Evolutionary conservation across 2,797 vertebrate genomes (phyloP), one percentile per base, ranked within the genome.

Genomic region (Gallinago stenura): DNA sequence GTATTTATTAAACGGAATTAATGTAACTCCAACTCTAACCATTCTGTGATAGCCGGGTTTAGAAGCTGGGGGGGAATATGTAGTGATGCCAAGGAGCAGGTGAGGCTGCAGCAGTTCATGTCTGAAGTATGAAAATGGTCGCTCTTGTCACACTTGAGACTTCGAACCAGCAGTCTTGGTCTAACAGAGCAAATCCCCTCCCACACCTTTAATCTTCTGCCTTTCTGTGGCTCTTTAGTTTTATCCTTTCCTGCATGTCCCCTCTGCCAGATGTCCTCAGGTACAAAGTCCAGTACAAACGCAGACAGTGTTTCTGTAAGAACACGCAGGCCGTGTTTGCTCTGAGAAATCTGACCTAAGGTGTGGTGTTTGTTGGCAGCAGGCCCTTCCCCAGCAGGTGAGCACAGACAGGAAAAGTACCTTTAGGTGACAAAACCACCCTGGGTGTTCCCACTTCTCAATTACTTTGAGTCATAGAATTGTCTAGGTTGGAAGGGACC

Each of bases 331-430:
- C 58, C 8, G 0, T 73, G 62, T 91, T 96, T 94, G 72, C 84
- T 75, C 57, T 76, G 50, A 70, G 81, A 89, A 87, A 57, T 54
- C n/a, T 79, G 81, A 87, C 75, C 90, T 68, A 2, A 20, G 7
- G 30, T 81, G 57, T 80, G 46, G 26, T 72, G 70, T 56, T 84
- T 61, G 37, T 60, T 95, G 88, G 80, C 86, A 87, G 69, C 26
- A 45, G 89, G 62, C 95, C 73, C 33, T 41, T 90, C 91, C 72
- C 77, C 81, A 80, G 86, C 77, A 94, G 91, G 70, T 77, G 87
- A 93, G 80, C 58, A 18, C 15, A 70, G 64, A 56, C 25, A 65
- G 69, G 91, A 93, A 72, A 87, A 89, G 45, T 64, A 84, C 26
- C 60, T 96, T 70, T 73, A 84, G 31, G 43, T 93, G 48, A 66